Evolutionary conservation across 2,888 invertebrate species (phyloP), one percentile per base, ranked within the genome.

Genomic region (Mactromeris polynyma): DNA sequence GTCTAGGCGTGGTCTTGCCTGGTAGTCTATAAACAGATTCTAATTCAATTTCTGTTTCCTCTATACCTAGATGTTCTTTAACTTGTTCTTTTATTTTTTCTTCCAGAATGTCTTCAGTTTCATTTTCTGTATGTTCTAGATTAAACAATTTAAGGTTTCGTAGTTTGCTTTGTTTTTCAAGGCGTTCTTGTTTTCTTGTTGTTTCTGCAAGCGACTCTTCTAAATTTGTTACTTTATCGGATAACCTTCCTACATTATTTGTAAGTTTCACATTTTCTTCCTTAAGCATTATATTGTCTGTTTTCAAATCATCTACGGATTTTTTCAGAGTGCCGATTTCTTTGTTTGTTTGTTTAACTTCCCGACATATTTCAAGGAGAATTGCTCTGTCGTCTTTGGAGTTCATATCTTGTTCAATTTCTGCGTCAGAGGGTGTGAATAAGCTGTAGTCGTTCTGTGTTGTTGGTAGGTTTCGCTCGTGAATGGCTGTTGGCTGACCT

Each of bases 101-200:
- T n/a, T n/a, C 54, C 9, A n/a, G 4, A n/a, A 11, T 42, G 6
- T 6, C 31, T 2, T 46, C 2, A 6, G n/a, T 51, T 81, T 81
- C 81, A 81, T 51, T 26, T 14, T 46, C 51, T 17, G 36, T 46
- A 38, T 79, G 36, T 46, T 17, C 17, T 26, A 81, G 14, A 21
- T 81, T 81, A 69, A 38, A 82, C 17, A 82, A n/a, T 82, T 82
- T 82, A 33, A 82, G 64, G 31, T 82, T 82, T n/a, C 42, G 33
- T 54, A 40, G 58, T 40, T 64, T 58, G n/a, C 2, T 82, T 64
- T 40, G 69, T 69, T 69, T 82, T 64, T 64, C 82, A 38, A 64
- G 26, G 14, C 9, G 40, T 36, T 82, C 64, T 58, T 58, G 33
- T 38, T 82, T 82, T 38, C 69, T 14, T 21, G 54, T 81, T 51